These are phyloP conservation scores for Camelus bactrianus DNA, from an alignment of 2,113 vertebrate genomes.

Conservation along the genomic window DNA sequence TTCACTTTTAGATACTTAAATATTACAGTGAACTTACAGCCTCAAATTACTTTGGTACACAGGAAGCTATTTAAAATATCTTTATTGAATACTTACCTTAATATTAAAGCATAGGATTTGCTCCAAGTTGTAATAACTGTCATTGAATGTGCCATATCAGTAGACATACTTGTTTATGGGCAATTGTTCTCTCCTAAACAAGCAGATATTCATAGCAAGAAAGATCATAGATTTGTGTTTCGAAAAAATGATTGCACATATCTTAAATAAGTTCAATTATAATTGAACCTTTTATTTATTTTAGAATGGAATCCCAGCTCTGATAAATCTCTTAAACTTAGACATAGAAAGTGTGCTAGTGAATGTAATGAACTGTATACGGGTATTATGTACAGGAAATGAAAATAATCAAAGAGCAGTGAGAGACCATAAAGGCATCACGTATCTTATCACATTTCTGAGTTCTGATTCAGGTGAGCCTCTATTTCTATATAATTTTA, in stretches of 20 bases:
- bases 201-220: not conserved
- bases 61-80: not conserved
- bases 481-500: not conserved
- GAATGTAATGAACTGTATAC: conserved; percentile 87
- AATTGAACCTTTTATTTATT: conserved; percentile 40
- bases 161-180: not conserved
- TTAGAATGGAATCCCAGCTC: conserved; percentile 85
- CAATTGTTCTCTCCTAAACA: not conserved
- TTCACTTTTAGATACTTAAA: conserved; percentile 15
- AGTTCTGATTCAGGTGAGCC: conserved; percentile 86
- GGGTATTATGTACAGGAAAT: conserved; percentile 83
- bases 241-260: not conserved
- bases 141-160: not conserved
- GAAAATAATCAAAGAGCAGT: conserved; percentile 83
- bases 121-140: not conserved
- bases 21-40: not conserved
- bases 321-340: conserved; percentile 84
- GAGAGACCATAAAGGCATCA: conserved; percentile 83
- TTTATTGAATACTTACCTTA: not conserved
- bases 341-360: conserved; percentile 86
- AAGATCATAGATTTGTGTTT: not conserved
- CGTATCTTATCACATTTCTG: conserved; percentile 85
- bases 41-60: not conserved
- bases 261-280: not conserved
- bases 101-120: not conserved